Conservation (phyloP, 2,888 invertebrate genomes). For the Melipona beecheii region DNA sequence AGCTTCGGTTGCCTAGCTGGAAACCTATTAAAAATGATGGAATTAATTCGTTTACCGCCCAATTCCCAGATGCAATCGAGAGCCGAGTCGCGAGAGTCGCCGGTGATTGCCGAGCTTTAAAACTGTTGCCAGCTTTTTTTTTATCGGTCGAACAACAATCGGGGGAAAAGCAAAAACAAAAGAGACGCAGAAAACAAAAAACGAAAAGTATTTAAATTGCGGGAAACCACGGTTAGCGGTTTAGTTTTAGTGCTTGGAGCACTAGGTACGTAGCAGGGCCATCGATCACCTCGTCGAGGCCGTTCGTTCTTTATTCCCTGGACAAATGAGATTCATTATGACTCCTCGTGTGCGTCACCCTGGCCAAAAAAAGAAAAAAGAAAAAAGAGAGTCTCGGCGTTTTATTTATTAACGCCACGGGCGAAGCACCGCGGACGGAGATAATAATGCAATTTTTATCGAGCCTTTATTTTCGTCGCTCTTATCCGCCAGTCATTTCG, state of each 20-base stretch:
- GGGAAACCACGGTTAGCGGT: slow-evolving; percentile 59
- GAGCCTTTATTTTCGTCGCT: slow-evolving; percentile 38
- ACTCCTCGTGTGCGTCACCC: slow-evolving; percentile 53
- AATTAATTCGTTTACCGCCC: background rate
- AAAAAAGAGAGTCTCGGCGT: background rate
- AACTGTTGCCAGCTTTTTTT: background rate
- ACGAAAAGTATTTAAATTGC: slow-evolving; percentile 61
- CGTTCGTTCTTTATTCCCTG: slow-evolving; percentile 61
- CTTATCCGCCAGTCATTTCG: slow-evolving; percentile 25
- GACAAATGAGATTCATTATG: slow-evolving; percentile 72
- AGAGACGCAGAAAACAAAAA: slow-evolving; percentile 17
- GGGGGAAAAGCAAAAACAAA: background rate
- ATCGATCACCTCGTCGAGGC: slow-evolving; percentile 65
- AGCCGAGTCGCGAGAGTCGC: slow-evolving; percentile 7
- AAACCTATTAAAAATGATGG: no score
- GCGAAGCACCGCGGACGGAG: slow-evolving; percentile 29
- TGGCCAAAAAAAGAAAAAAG: background rate
- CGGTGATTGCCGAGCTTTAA: background rate
- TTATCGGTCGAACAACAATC: no score
- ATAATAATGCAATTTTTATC: slow-evolving; percentile 64
- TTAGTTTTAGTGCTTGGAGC: slow-evolving; percentile 42
- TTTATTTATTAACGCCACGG: slow-evolving; percentile 67
- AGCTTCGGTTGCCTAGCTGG: no score
- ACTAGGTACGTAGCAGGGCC: slow-evolving; percentile 51
- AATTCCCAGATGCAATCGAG: background rate